Evolutionary conservation across 37 sponge, comb jelly and placozoan genomes (phyloP).

Genomic region (Spongilla lacustris): DNA sequence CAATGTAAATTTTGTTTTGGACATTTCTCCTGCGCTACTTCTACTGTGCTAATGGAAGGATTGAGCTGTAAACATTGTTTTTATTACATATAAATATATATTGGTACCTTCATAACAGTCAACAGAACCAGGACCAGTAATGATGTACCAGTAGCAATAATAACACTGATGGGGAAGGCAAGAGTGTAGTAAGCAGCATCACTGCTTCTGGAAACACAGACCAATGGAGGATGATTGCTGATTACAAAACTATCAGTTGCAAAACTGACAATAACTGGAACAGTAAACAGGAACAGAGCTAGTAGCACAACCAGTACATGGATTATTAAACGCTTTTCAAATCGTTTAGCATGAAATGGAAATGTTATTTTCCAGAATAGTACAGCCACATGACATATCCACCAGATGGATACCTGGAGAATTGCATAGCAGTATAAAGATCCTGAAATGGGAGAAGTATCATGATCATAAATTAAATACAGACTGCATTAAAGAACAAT

Average conservation of each 20-base stretch:
- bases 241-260: background rate
- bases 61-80: background rate
- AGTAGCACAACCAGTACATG: background rate
- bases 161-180: background rate
- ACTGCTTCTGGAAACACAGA: background rate
- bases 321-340: background rate
- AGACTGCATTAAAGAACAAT: too few species aligned
- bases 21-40: background rate
- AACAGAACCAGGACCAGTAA: background rate
- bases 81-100: too few species aligned
- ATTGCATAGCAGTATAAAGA: conserved; percentile 6
- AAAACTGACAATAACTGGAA: background rate
- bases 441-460: background rate
- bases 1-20: background rate
- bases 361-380: conserved; percentile 18
- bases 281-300: background rate
- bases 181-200: conserved; percentile 3
- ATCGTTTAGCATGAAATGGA: conserved; percentile 14
- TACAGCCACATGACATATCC: background rate
- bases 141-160: background rate
- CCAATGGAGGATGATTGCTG: background rate
- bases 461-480: too few species aligned
- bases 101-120: conserved; percentile 9
- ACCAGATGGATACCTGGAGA: background rate
- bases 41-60: background rate